Evolutionary conservation across 2,797 vertebrate species (phyloP).

Genomic region (Balearica regulorum): DNA sequence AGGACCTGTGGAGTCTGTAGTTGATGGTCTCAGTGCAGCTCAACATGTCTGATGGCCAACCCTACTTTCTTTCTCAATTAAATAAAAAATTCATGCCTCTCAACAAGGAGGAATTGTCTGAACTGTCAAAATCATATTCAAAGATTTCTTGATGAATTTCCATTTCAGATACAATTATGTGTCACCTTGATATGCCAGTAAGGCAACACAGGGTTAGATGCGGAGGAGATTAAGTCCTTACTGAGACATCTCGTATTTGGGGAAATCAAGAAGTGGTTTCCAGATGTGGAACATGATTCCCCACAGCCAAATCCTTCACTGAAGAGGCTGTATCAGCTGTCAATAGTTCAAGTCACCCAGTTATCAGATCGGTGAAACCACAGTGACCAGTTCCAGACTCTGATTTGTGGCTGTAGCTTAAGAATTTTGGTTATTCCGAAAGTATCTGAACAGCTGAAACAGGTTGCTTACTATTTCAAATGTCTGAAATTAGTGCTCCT

Average conservation of each 20-base stretch:
- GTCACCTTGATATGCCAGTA: neutral
- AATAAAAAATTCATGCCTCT: neutral
- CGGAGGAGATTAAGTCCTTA: neutral
- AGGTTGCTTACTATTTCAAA: neutral
- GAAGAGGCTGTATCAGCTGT: neutral
- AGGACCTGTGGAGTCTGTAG: neutral
- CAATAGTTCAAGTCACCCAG: neutral
- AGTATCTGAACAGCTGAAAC: neutral
- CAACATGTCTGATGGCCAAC: neutral
- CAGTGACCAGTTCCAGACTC: neutral
- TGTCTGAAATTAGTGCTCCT: neutral
- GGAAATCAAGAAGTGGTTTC: neutral
- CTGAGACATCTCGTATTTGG: neutral
- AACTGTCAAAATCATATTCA: neutral
- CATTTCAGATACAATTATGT: neutral
- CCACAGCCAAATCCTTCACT: neutral
- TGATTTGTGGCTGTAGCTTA: neutral
- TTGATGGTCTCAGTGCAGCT: neutral
- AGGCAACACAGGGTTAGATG: neutral
- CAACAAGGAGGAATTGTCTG: neutral
- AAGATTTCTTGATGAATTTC: neutral
- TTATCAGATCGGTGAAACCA: neutral
- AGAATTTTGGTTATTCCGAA: neutral
- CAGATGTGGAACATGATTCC: neutral
- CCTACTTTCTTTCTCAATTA: neutral